Evolutionary conservation across 1,140 invertebrate genomes (phyloP), one percentile per base, ranked within the genome.

Genomic region (Araneus ventricosus): DNA sequence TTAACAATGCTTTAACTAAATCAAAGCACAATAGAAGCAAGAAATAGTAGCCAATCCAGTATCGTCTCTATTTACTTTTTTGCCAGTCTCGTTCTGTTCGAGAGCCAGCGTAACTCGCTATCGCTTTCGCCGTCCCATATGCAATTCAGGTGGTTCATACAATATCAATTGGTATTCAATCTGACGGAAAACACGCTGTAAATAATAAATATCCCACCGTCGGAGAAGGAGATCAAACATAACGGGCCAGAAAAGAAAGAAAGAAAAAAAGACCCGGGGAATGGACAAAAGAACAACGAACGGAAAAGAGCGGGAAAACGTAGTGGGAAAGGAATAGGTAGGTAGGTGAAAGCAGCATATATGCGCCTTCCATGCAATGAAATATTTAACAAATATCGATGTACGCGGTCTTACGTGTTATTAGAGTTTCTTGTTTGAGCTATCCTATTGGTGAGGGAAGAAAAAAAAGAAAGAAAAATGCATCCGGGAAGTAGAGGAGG

Each of bases 131-230:
- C 7, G 30, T 30, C 14, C 5, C 27, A 61, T 87, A 37, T 37
- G 27, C 87, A 75, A 70, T 70, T 90, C 88, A 90, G 88, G 70
- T 52, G 88, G 39, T n/a, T 90, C 88, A 90, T 90, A 59, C 88
- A 90, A 90, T 90, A 90, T 90, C 88, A 90, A 90, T 90, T 90
- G 88, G 70, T 90, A 90, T 90, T 90, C 88, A 90, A 90, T 90
- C 88, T 45, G 27, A 90, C 88, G 67, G 70, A 90, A 90, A 90
- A 90, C 45, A 90, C 39, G 88, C 52, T 90, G 88, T 90, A 90
- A 90, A 90, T 90, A 90, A 90, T 90, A 90, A 57, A 90, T 90
- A 59, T 24, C n/a, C 45, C 70, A 75, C 67, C 88, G 24, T 27
- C 34, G 24, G 88, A 8, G 41, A 59, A 75, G 34, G 10, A 80